phyloP scores from a whole-genome alignment of 2,888 invertebrate genomes.

The Melanargia galathea region DNA sequence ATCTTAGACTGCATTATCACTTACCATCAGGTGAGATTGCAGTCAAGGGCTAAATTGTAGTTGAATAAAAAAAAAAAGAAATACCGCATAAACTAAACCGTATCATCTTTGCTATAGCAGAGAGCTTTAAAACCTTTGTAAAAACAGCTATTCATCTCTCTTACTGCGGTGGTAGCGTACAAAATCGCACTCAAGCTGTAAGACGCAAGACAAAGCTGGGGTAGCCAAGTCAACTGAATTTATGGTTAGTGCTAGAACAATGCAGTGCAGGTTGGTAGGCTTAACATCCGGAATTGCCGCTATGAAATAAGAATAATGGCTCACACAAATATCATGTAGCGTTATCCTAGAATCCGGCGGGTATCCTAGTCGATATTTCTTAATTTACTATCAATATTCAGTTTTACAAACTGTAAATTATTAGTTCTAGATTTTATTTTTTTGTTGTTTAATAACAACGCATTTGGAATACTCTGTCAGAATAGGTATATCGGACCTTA shows the following conservation, averaged over 20 bases:
- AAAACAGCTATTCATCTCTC: neutral
- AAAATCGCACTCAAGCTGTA: conserved; percentile 8
- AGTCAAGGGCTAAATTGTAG: too few relatives aligned
- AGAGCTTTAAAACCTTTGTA: neutral
- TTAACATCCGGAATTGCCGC: conserved; percentile 10
- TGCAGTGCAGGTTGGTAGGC: conserved; percentile 8
- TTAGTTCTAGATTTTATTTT: too few relatives aligned
- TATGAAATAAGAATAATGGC: conserved; percentile 13
- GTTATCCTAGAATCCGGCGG: neutral
- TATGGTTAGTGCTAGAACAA: conserved; percentile 16
- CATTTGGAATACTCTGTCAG: too few relatives aligned
- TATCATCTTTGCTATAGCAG: neutral
- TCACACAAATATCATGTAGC: conserved; percentile 5
- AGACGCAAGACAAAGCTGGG: conserved; percentile 8
- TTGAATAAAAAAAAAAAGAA: too few relatives aligned
- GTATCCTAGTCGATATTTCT: neutral
- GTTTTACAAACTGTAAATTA: too few relatives aligned
- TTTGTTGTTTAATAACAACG: too few relatives aligned
- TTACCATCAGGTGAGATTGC: too few relatives aligned
- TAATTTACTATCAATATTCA: too few relatives aligned
- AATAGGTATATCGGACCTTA: too few relatives aligned
- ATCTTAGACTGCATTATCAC: too few relatives aligned
- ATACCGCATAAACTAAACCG: neutral
- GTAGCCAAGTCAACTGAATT: conserved; percentile 21
- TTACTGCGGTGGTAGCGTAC: neutral